Conservation (phyloP, 2,888 invertebrate species). For the Endomychus coccineus region DNA sequence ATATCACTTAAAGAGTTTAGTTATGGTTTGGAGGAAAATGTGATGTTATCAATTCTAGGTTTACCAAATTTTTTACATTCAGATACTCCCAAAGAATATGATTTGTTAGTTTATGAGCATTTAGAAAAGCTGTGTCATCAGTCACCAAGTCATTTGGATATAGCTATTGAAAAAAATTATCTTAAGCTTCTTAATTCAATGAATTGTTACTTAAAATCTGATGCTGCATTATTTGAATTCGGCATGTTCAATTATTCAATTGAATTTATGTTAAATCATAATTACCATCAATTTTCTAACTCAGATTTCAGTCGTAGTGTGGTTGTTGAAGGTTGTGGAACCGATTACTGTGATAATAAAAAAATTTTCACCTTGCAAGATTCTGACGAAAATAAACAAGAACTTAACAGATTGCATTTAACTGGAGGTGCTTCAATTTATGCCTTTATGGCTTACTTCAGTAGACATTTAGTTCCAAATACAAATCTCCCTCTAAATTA, state of each 20-base stretch:
- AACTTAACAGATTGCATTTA: constrained; percentile 59
- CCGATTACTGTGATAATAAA: constrained; percentile 49
- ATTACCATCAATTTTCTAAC: constrained; percentile 63
- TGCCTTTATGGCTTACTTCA: constrained; percentile 66
- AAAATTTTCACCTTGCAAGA: constrained; percentile 51
- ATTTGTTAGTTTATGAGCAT: constrained; percentile 32
- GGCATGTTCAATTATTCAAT: constrained; percentile 50
- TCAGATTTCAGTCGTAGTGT: constrained; percentile 71
- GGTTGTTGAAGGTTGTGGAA: constrained; percentile 66
- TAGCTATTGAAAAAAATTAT: constrained; percentile 48
- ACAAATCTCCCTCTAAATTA: constrained; percentile 61
- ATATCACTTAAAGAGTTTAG: constrained; percentile 54
- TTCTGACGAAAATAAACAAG: constrained; percentile 44
- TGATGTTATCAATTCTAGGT: constrained; percentile 55
- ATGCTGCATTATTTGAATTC: constrained; percentile 66
- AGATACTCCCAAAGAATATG: constrained; percentile 49
- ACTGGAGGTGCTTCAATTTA: constrained; percentile 67
- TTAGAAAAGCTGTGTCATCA: constrained; percentile 31
- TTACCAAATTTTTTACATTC: constrained; percentile 65
- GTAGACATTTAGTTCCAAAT: constrained; percentile 57
- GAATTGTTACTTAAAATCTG: constrained; percentile 56
- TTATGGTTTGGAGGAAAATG: constrained; percentile 68
- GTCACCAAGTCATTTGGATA: constrained; percentile 49
- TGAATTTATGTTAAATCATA: constrained; percentile 42
- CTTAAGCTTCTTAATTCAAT: constrained; percentile 54